These are phyloP conservation scores for Bergia sp. DNA, from an alignment of 92 coral and sea anemone genomes.

Conservation along the genomic window DNA sequence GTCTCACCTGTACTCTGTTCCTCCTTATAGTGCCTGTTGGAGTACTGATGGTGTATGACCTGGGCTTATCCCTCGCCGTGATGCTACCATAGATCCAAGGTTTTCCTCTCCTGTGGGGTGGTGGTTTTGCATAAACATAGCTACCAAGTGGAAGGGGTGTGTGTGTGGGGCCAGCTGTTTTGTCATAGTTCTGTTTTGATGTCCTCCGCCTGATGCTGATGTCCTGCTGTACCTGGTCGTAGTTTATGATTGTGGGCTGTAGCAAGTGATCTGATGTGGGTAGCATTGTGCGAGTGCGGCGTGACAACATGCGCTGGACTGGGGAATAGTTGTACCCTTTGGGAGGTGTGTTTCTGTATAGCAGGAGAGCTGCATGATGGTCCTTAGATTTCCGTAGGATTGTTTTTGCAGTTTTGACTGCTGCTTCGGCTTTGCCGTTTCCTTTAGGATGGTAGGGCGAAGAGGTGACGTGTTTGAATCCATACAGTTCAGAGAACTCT, in stretches of 20 bases:
- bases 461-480: too few relatives aligned
- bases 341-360: too few relatives aligned
- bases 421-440: too few relatives aligned
- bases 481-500: too few relatives aligned
- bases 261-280: slow-evolving; percentile 47
- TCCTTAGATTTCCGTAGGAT: too few relatives aligned
- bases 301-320: slow-evolving; percentile 31
- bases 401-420: too few relatives aligned
- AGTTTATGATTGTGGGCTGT: slow-evolving; percentile 8
- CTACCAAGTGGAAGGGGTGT: not conserved
- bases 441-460: too few relatives aligned
- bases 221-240: slow-evolving; percentile 15
- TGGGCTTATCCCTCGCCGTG: slow-evolving; percentile 14
- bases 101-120: slow-evolving; percentile 23
- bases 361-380: too few relatives aligned
- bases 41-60: slow-evolving; percentile 6
- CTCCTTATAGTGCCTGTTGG: slow-evolving; percentile 28
- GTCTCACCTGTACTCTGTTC: slow-evolving; percentile 37
- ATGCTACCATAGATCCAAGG: slow-evolving; percentile 49
- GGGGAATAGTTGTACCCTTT: slow-evolving; percentile 10
- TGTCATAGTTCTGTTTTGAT: slow-evolving; percentile 41
- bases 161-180: slow-evolving; percentile 19
- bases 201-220: slow-evolving; percentile 27
- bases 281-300: slow-evolving; percentile 28
- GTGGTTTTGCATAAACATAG: not conserved